A percentile compares a stretch with the other conserved stretches of the same genome.
These are phyloP conservation scores for Asarcornis scutulata DNA, from an alignment of 2,113 vertebrate genomes.

Conservation along the genomic window DNA sequence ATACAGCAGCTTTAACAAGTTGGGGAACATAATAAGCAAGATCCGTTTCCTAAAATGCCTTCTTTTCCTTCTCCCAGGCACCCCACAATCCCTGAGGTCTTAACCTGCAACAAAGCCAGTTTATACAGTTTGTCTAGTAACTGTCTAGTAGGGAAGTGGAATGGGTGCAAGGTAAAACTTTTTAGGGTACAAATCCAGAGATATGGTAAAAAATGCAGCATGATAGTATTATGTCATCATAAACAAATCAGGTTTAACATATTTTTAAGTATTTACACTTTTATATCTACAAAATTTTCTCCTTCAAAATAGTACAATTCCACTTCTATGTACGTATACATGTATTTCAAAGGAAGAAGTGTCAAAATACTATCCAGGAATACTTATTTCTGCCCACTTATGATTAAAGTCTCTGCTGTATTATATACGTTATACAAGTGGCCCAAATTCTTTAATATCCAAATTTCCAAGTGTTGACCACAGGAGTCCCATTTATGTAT, in stretches of 20 bases:
- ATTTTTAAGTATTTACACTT: not conserved
- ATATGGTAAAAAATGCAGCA: fast-evolving
- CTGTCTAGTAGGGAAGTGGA: not conserved
- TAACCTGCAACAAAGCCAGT: not conserved
- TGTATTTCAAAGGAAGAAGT: not conserved
- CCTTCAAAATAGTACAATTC: not conserved
- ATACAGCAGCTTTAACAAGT: not conserved
- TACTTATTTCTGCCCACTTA: not conserved
- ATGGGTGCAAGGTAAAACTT: not conserved
- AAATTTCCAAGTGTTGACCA: not conserved
- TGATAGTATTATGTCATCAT: not conserved
- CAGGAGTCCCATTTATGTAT: not conserved
- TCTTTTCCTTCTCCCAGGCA: not conserved
- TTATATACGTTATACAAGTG: not conserved
- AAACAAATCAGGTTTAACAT: not conserved
- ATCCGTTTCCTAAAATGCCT: not conserved
- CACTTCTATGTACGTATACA: not conserved
- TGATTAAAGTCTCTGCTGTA: not conserved
- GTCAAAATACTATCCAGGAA: not conserved
- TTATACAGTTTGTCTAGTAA: not conserved
- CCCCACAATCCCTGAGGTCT: not conserved
- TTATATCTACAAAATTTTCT: not conserved
- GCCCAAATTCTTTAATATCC: not conserved
- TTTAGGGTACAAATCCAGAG: not conserved
- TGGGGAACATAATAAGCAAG: not conserved